Percentiles rank a stretch among this genome's conserved stretches.
These are phyloP conservation scores for Oscheius sp. DNA, from an alignment of 2,888 invertebrate species.

Conservation along the genomic window DNA sequence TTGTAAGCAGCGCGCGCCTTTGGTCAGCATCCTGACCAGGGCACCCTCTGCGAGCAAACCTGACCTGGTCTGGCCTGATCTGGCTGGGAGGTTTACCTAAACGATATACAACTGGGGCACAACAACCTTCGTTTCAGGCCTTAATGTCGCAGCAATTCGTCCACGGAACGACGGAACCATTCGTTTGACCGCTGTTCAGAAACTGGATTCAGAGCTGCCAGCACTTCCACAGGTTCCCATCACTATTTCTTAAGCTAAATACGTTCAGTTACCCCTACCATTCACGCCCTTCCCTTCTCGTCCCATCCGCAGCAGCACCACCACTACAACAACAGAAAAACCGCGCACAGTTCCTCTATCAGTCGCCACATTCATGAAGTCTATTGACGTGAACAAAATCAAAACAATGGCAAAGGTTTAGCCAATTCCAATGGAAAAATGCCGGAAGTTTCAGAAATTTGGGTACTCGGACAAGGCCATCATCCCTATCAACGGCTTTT, in stretches of 20 bases:
- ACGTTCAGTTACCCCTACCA: not conserved
- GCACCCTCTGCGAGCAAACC: too few relatives aligned
- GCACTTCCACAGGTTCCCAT: slow-evolving; percentile 1
- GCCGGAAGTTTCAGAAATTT: not conserved
- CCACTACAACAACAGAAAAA: not conserved
- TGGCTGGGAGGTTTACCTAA: not conserved
- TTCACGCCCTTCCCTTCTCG: not conserved
- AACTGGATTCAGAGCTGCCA: not conserved
- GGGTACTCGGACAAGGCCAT: slow-evolving; percentile 19
- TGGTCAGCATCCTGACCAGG: too few relatives aligned
- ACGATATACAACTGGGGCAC: not conserved
- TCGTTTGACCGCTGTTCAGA: slow-evolving; percentile 32
- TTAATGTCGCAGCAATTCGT: slow-evolving; percentile 16
- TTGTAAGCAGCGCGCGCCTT: too few relatives aligned
- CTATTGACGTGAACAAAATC: slow-evolving; percentile 8
- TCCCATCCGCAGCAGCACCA: not conserved
- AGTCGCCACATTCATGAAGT: slow-evolving; percentile 9
- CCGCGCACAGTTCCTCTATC: not conserved
- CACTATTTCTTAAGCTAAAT: not conserved
- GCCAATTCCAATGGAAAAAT: not conserved
- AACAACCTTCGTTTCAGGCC: slow-evolving; percentile 6
- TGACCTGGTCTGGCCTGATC: too few relatives aligned
- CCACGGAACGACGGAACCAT: slow-evolving; percentile 18
- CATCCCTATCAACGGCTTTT: slow-evolving; percentile 1
- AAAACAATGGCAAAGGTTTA: slow-evolving; percentile 13